Conservation (phyloP, 1,140 invertebrate species). For the Polyergus mexicanus region DNA sequence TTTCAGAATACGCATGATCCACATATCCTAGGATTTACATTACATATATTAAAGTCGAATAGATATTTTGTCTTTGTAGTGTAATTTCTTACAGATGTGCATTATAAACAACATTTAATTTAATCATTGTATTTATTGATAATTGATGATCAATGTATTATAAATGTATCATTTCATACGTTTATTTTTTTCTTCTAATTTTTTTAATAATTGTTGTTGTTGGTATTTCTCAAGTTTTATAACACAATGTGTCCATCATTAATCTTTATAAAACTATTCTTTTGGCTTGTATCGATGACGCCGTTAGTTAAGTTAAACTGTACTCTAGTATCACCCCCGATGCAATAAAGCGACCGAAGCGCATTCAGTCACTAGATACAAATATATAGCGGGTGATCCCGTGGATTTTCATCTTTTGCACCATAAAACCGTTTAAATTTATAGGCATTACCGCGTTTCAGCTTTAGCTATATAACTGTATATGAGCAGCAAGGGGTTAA, state of each 20-base stretch:
- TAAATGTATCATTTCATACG: not conserved
- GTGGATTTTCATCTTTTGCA: constrained; percentile 62
- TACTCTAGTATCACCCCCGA: constrained; percentile 47
- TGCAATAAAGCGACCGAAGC: constrained; percentile 58
- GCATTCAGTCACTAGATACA: constrained; percentile 53
- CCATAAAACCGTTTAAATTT: constrained; percentile 73
- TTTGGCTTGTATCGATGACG: not conserved
- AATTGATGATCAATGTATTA: not conserved
- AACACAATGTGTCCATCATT: not conserved
- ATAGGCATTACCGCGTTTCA: constrained; percentile 70
- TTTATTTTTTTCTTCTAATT: not conserved
- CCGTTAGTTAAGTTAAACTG: constrained; percentile 55
- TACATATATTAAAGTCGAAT: not conserved
- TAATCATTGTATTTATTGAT: too few species aligned
- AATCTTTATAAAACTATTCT: not conserved
- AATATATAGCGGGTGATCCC: constrained; percentile 48
- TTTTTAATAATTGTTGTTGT: not conserved
- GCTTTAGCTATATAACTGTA: constrained; percentile 54
- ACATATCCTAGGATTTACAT: constrained; percentile 34
- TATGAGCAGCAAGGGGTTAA: constrained; percentile 66
- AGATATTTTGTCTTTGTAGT: not conserved
- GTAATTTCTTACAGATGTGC: not conserved
- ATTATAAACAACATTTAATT: too few species aligned
- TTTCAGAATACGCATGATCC: constrained; percentile 30
- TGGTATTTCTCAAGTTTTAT: not conserved